Evolutionary conservation across 2,113 vertebrate species (phyloP).

Genomic region (Hemiscyllium ocellatum): DNA sequence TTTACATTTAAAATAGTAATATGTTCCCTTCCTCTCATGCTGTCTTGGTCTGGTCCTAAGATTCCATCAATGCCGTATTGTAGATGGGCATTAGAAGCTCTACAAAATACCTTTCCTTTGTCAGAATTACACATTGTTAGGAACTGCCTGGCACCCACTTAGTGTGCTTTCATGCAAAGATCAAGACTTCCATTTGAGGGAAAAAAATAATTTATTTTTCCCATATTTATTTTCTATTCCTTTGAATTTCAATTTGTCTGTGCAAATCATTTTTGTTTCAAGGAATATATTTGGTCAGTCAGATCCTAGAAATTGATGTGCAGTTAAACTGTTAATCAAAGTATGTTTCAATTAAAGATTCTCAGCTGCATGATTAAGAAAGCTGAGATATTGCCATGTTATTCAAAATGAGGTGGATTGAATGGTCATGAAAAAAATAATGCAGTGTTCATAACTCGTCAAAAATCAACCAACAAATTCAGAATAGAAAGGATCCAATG

Average conservation of each 20-base stretch:
- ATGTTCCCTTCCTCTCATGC: not conserved
- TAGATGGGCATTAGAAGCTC: not conserved
- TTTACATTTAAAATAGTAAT: not conserved
- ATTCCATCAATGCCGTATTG: not conserved
- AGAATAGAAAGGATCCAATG: not conserved
- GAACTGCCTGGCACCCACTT: not conserved
- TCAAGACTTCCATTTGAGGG: not conserved
- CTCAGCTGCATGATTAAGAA: not conserved
- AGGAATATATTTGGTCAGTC: not conserved
- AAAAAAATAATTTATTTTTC: not conserved
- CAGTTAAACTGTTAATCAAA: not conserved
- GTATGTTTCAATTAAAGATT: not conserved
- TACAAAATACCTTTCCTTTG: not conserved
- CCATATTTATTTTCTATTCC: not conserved
- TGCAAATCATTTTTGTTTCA: not conserved
- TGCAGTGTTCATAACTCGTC: not conserved
- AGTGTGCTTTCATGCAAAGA: not conserved
- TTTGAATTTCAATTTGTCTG: not conserved
- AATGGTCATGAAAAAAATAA: not conserved
- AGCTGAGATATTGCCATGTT: not conserved
- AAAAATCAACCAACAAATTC: not conserved
- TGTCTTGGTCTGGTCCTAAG: not conserved
- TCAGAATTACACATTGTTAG: not conserved
- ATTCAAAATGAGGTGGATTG: not conserved
- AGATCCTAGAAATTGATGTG: not conserved